Conservation (phyloP, 2,888 invertebrate species). For the Escarpia spicata region DNA sequence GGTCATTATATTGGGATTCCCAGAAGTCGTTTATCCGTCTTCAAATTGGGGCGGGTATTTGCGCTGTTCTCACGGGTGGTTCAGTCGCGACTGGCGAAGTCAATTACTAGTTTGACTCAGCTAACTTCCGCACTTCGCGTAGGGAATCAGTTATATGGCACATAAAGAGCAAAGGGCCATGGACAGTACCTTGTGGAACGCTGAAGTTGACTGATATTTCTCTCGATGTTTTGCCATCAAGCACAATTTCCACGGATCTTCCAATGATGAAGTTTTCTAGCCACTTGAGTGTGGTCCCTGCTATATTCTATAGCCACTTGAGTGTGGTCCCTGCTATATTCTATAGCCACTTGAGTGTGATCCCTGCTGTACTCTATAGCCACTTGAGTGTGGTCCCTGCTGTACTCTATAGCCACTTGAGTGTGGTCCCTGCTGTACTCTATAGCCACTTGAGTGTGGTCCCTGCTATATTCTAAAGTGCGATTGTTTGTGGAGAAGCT, state of each 20-base stretch:
- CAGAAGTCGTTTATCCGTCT: too few species aligned
- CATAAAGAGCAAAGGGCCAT: constrained; percentile 19
- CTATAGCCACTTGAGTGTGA: not conserved
- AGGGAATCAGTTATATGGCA: not conserved
- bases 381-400: not conserved
- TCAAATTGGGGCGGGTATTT: too few species aligned
- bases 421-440: not conserved
- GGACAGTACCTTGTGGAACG: constrained; percentile 19
- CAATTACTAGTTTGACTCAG: too few species aligned
- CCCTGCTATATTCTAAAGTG: not conserved
- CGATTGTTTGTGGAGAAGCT: not conserved
- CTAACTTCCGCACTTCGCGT: too few species aligned
- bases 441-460: not conserved
- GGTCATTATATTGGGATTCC: too few species aligned
- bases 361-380: not conserved
- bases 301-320: not conserved
- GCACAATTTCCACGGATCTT: not conserved
- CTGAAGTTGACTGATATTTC: not conserved
- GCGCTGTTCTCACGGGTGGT: too few species aligned
- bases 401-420: not conserved
- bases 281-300: not conserved
- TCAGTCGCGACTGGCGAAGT: too few species aligned
- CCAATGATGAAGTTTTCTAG: not conserved
- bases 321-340: not conserved
- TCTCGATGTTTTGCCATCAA: not conserved